Percentiles rank a stretch among this genome's conserved stretches.
Conservation (phyloP, 2,797 vertebrate genomes). For the Myotis myotis region DNA sequence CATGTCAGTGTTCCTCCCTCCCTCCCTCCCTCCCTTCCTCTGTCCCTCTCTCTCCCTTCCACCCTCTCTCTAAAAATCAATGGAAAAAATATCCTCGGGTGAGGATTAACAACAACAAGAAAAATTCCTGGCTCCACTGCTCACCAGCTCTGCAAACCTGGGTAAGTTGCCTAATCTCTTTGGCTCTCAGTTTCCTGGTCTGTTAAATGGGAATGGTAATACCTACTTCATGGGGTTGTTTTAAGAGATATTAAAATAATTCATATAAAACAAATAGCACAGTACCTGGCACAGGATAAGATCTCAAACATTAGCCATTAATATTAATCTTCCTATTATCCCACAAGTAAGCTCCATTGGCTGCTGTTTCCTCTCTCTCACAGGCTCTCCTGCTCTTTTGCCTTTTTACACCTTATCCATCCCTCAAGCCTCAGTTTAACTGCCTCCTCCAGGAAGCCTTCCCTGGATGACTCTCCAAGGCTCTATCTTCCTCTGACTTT, state of each 20-base stretch:
- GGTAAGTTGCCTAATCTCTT: neutral
- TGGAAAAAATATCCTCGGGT: neutral
- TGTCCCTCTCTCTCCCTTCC: neutral
- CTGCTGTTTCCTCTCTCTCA: neutral
- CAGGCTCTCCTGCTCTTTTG: neutral
- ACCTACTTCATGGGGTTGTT: neutral
- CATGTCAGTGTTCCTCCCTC: neutral
- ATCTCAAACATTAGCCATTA: neutral
- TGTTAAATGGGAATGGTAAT: neutral
- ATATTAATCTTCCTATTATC: neutral
- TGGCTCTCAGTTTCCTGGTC: neutral
- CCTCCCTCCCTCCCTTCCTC: too few relatives aligned
- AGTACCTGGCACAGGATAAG: neutral
- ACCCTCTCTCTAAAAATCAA: neutral
- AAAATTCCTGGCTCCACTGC: neutral
- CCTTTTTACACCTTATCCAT: neutral
- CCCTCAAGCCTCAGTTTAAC: neutral
- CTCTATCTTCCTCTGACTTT: neutral
- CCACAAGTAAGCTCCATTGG: neutral
- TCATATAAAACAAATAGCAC: neutral
- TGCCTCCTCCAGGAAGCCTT: slow-evolving; percentile 35
- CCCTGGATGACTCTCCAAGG: neutral
- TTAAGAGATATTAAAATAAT: neutral
- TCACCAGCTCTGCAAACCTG: neutral
- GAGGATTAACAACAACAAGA: neutral